A percentile compares a stretch with the other conserved stretches of the same genome.
These are phyloP conservation scores for Falcunculus frontatus DNA, from an alignment of 2,113 vertebrate species.

Conservation along the genomic window DNA sequence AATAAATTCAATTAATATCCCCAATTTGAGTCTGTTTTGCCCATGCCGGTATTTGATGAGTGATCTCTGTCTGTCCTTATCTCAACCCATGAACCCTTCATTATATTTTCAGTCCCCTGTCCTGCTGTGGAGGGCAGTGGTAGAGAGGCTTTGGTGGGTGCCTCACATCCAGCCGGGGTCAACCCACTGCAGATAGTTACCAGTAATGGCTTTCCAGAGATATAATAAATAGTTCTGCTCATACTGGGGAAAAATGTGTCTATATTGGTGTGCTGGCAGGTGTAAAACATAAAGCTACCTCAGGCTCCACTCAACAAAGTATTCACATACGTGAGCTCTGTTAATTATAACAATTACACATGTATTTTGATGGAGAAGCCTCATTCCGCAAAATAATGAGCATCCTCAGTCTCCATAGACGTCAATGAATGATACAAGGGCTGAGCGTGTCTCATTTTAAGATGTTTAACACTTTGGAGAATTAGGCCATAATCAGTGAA, in stretches of 20 bases:
- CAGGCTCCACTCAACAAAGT: background rate
- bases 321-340: background rate
- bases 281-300: background rate
- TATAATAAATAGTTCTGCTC: background rate
- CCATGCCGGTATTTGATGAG: background rate
- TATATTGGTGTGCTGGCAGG: background rate
- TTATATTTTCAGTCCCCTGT: background rate
- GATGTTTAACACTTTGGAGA: background rate
- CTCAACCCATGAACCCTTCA: background rate
- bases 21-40: accelerated
- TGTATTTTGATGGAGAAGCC: background rate
- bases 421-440: background rate
- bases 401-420: background rate
- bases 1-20: background rate
- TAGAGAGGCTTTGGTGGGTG: background rate
- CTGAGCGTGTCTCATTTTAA: background rate
- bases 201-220: background rate
- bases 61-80: background rate
- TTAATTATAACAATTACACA: background rate
- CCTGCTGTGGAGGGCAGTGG: background rate
- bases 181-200: background rate
- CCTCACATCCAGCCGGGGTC: background rate
- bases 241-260: background rate
- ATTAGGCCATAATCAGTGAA: background rate
- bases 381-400: background rate